phyloP scores from a whole-genome alignment of 2,888 invertebrate species.

The Teleiodes luculella region DNA sequence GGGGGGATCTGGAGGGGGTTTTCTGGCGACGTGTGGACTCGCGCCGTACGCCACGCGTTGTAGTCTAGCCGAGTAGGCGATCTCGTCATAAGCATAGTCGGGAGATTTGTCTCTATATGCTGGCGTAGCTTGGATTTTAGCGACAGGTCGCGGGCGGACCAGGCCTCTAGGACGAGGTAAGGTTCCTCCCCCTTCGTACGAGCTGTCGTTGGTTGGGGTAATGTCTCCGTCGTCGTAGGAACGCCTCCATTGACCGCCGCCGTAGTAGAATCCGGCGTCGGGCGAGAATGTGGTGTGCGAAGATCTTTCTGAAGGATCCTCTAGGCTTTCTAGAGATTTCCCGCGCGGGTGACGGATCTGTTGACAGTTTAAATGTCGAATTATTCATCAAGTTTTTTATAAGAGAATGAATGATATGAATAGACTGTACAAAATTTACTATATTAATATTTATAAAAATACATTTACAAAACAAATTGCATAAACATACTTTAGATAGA shows the following conservation, averaged over 20 bases:
- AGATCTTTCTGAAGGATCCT: conserved; percentile 85
- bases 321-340: conserved; percentile 90
- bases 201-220: conserved; percentile 87
- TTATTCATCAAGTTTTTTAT: background rate
- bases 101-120: conserved; percentile 65
- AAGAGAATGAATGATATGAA: background rate
- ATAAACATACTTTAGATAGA: background rate
- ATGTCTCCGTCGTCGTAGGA: conserved; percentile 94
- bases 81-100: conserved; percentile 71
- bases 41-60: conserved; percentile 79
- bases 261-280: conserved; percentile 79
- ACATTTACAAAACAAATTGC: conserved; percentile 19
- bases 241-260: conserved; percentile 83
- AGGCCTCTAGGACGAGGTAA: conserved; percentile 90
- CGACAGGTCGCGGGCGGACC: conserved; percentile 88
- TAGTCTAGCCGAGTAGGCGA: conserved; percentile 67
- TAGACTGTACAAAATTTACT: conserved; percentile 5
- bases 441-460: conserved; percentile 14
- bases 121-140: conserved; percentile 83
- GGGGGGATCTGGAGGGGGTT: conserved; percentile 89
- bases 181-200: conserved; percentile 88
- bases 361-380: conserved; percentile 31
- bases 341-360: conserved; percentile 91
- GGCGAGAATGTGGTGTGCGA: conserved; percentile 80
- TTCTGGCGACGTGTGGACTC: conserved; percentile 86